Conservation (phyloP, 2,797 vertebrate genomes). For the Anguilla marmorata region DNA sequence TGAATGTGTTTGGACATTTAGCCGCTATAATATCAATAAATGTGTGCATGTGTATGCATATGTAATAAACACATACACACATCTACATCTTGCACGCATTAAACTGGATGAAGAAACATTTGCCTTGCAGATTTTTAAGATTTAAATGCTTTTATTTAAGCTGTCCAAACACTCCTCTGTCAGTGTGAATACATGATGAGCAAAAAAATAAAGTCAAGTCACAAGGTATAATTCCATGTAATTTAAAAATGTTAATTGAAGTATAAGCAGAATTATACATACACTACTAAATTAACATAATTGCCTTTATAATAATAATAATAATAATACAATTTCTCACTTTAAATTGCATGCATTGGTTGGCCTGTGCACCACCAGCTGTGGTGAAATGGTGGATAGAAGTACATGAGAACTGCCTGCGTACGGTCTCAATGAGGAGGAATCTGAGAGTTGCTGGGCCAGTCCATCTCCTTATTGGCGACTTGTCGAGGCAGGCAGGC, state of each 20-base stretch:
- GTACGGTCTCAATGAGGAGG: not conserved
- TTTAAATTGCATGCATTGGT: constrained; percentile 12
- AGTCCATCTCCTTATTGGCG: not conserved
- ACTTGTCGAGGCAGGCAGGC: not conserved
- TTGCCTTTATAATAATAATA: not conserved
- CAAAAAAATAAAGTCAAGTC: not conserved
- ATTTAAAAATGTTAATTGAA: not conserved
- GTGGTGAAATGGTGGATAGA: not conserved
- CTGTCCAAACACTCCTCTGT: constrained; percentile 14
- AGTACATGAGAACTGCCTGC: not conserved
- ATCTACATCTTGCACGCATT: not conserved
- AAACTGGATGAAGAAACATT: not conserved
- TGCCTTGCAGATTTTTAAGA: not conserved
- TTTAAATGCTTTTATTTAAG: not conserved
- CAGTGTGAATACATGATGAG: not conserved
- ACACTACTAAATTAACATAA: not conserved
- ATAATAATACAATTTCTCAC: not conserved
- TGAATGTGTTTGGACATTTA: constrained; percentile 23
- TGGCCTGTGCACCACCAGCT: not conserved
- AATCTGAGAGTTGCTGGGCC: not conserved
- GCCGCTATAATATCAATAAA: not conserved
- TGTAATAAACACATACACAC: not conserved
- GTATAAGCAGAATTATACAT: not conserved
- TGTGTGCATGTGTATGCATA: not conserved
- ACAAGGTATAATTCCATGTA: not conserved